These are phyloP conservation scores for Apotomis capreana DNA, from an alignment of 2,888 invertebrate species.

Conservation along the genomic window DNA sequence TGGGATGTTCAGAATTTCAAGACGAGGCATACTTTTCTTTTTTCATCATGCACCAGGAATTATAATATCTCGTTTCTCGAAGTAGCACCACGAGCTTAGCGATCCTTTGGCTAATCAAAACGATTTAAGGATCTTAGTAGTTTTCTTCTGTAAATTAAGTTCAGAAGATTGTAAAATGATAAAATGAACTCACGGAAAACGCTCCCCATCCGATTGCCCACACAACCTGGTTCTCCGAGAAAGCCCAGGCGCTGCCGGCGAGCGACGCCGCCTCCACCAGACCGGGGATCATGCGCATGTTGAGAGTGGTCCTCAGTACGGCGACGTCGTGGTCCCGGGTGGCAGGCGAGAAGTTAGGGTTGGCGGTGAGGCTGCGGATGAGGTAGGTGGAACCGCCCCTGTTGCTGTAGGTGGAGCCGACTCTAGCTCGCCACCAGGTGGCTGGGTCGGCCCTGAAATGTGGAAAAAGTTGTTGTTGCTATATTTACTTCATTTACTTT, in stretches of 20 bases:
- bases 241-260: constrained; percentile 56
- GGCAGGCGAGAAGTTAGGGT: constrained; percentile 55
- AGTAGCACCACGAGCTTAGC: no score
- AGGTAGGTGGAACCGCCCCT: constrained; percentile 58
- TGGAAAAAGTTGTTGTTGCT: background rate
- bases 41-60: no score
- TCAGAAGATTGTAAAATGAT: background rate
- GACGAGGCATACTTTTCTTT: no score
- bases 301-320: constrained; percentile 58
- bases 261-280: constrained; percentile 57
- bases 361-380: constrained; percentile 57
- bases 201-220: constrained; percentile 71
- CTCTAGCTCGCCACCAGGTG: constrained; percentile 64
- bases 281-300: constrained; percentile 49
- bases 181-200: constrained; percentile 54
- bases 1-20: no score
- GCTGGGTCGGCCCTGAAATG: constrained; percentile 47
- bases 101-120: background rate
- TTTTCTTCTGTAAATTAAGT: background rate
- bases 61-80: no score
- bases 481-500: constrained; percentile 52
- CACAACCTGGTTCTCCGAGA: constrained; percentile 54
- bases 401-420: constrained; percentile 60
- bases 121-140: background rate
- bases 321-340: constrained; percentile 62